A percentile compares a stretch with the other conserved stretches of the same genome.
These are phyloP conservation scores for Torymus auratus DNA, from an alignment of 2,888 invertebrate genomes.

Conservation along the genomic window DNA sequence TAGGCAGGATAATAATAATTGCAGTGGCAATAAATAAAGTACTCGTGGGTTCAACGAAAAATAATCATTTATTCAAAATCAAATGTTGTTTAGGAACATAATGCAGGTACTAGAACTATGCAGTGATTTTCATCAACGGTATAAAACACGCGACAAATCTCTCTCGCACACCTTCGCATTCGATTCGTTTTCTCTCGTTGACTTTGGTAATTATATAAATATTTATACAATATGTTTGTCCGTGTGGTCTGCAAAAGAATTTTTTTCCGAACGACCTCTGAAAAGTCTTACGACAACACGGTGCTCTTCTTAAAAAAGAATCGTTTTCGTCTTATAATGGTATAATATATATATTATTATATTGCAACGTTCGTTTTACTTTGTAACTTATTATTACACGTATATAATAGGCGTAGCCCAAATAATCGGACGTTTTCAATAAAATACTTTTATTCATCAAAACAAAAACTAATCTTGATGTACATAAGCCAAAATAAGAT, in stretches of 20 bases:
- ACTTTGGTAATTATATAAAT: conserved; percentile 40
- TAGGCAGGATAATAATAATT: conserved; percentile 14
- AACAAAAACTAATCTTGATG: conserved; percentile 23
- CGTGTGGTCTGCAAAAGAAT: background rate
- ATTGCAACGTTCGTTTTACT: background rate
- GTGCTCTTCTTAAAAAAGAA: background rate
- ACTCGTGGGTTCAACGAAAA: conserved; percentile 64
- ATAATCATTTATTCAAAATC: conserved; percentile 66
- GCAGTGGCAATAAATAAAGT: conserved; percentile 54
- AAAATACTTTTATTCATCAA: conserved; percentile 25
- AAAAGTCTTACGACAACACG: background rate
- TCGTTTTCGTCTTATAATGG: background rate
- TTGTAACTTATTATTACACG: background rate
- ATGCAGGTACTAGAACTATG: conserved; percentile 66
- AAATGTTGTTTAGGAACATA: conserved; percentile 68
- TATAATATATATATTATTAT: background rate
- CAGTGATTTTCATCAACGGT: conserved; percentile 55
- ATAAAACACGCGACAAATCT: conserved; percentile 55
- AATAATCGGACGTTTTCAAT: conserved; percentile 23
- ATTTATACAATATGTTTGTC: conserved; percentile 24
- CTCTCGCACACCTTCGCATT: conserved; percentile 35
- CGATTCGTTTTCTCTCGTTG: conserved; percentile 12
- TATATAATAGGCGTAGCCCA: conserved; percentile 5
- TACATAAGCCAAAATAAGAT: conserved; percentile 32
- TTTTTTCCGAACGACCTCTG: conserved; percentile 18